Base-by-base conservation (phyloP, 1,140 invertebrate species). In the Acarapis woodi region DNA sequence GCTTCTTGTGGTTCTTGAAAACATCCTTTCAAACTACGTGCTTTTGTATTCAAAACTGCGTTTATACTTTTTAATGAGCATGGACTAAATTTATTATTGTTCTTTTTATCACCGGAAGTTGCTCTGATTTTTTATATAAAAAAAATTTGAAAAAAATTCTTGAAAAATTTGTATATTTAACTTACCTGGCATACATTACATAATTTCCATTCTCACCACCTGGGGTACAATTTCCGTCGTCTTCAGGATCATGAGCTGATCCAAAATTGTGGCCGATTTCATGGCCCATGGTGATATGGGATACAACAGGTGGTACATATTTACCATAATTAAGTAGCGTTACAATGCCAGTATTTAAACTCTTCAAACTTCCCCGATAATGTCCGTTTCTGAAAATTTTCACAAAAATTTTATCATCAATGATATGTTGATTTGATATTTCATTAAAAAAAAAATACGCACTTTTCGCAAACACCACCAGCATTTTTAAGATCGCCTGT, bases 201-300 rank as follows among this genome's bases (percentile, higher is more conserved):
- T 45, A 50, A 61, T 97, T 96, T 32, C 88, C 66, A 50, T 54
- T 46, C 38, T 71, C 57, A 24, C 80, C 78, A 42, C 83, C 80
- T 0, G 82, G 77, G 45, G 77, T 66, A 55, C 87, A 88, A 53
- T 15, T 35, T 41, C 46, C 47, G 49, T 64, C 53, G n/a, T 82
- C 71, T 20, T 67, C 64, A 1, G 87, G 85, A 57, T 97, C 88
- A 58, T 96, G 88, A 76, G 82, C 80, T 43, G 87, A 93, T 36
- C 90, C 90, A 61, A 97, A 97, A 58, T 96, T 99, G 52, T 97
- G 90, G 3, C 90, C 90, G 49, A 97, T 93, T 60, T 99, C 90
- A 57, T 97, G 90, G 14, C 90, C 90, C 40, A 99, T 64, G 8
- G 90, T 97, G 32, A 97, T 79, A 56, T 94, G 85, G 8, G 82